Evolutionary conservation across 2,113 vertebrate genomes (phyloP), one percentile per base, ranked within the genome.

Genomic region (Chrysemys picta): DNA sequence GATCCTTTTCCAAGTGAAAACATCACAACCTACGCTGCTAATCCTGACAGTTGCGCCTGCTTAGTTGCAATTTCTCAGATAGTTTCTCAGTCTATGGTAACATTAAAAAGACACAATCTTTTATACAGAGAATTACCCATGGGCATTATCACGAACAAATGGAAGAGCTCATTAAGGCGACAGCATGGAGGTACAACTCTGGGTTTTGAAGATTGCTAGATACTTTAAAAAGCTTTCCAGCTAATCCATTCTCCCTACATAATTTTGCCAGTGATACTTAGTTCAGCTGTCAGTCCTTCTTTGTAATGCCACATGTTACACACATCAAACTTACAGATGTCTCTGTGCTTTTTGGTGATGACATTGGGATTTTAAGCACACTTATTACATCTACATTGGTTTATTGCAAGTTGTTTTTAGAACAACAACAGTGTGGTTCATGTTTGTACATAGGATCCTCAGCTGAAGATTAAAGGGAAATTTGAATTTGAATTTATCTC

Each of bases 201-300:
- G 25, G 72, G 53, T 53, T 90, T 95, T 79, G 19, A 57, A 47
- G 22, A 62, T 53, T 62, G 42, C 10, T 45, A 19, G 49, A 11
- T 27, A 56, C 2, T 91, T 84, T 38, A 84, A 72, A 76, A 79
- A 85, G 16, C 31, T 91, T n/a, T 85, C 42, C 89, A 79, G 1
- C 2, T 85, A 89, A 82, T 24, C 16, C 25, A 89, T 94, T 95
- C 57, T 54, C 25, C 27, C 8, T 53, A 82, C 82, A 88, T 81
- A 47, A 85, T 72, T 97, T 94, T 62, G 24, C 80, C 53, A 80
- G 81, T 93, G 21, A 17, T 56, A 65, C 21, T 81, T 47, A 93
- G 35, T 56, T 31, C 89, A 92, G 45, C 19, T 91, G 45, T 6
- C 19, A 22, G 0, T 62, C 69, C 3, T 2, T 45, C 25, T 31